Conservation (phyloP, 1,140 invertebrate genomes). For the Belonocnema kinseyi region DNA sequence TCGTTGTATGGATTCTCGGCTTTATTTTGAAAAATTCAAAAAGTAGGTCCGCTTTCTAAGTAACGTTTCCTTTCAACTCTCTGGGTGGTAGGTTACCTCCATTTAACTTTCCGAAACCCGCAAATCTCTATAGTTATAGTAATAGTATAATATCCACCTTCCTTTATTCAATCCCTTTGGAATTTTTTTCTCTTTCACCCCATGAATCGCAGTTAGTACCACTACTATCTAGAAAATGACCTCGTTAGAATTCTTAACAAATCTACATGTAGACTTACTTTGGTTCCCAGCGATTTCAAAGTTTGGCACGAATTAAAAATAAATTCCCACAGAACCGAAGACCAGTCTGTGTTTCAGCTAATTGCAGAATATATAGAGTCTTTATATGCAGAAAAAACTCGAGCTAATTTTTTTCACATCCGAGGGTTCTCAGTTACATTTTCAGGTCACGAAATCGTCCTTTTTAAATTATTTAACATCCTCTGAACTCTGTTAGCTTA, state of each 20-base stretch:
- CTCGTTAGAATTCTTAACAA: conserved; percentile 27
- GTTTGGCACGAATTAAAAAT: conserved; percentile 4
- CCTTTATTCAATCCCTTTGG: not conserved
- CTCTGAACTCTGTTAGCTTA: no score
- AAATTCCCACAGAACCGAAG: not conserved
- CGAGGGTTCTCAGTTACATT: no score
- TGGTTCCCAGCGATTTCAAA: not conserved
- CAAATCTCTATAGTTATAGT: conserved; percentile 6
- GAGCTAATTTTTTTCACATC: no score
- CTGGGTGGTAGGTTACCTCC: conserved; percentile 2
- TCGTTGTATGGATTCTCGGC: not conserved
- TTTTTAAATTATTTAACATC: no score
- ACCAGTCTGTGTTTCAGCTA: not conserved
- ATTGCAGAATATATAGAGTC: not conserved
- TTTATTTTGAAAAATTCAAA: not conserved
- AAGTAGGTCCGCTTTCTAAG: conserved; percentile 23
- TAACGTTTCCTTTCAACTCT: conserved; percentile 17
- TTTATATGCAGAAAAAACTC: no score
- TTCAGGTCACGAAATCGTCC: no score
- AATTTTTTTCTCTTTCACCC: not conserved
- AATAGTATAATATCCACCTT: not conserved
- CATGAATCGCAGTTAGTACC: not conserved
- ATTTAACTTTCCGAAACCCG: conserved; percentile 6
- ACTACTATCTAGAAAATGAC: not conserved
- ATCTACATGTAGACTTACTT: conserved; percentile 23